Evolutionary conservation across 2,797 vertebrate genomes (phyloP).

Genomic region (Holocentrus rufus): DNA sequence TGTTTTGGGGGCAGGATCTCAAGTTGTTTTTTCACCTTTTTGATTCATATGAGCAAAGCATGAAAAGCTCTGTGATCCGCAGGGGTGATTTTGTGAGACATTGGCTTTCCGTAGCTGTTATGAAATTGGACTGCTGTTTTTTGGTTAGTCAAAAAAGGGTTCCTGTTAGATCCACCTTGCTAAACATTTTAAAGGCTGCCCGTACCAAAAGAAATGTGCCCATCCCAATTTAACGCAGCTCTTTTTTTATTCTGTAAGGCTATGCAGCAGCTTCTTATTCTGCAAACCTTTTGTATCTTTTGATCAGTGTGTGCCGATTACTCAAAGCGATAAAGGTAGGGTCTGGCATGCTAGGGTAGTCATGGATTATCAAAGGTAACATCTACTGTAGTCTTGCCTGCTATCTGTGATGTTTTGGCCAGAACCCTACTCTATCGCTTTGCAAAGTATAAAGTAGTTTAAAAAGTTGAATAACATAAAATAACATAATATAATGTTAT

Average conservation of each 20-base stretch:
- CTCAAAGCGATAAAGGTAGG: conserved; percentile 99
- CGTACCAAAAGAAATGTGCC: conserved; percentile 53
- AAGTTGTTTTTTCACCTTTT: background rate
- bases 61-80: background rate
- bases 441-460: conserved; percentile 96
- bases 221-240: conserved; percentile 62
- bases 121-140: conserved; percentile 72
- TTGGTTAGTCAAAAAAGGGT: conserved; percentile 86
- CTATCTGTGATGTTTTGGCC: conserved; percentile 89
- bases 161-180: conserved; percentile 87
- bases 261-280: conserved; percentile 76
- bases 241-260: conserved; percentile 69
- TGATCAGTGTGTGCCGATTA: conserved; percentile 99
- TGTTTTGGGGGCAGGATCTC: background rate
- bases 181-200: conserved; percentile 73
- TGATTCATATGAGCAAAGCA: too few species aligned
- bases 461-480: conserved; percentile 98
- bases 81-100: conserved; percentile 68
- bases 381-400: conserved; percentile 86
- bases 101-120: conserved; percentile 43
- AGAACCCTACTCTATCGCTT: conserved; percentile 98
- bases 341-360: conserved; percentile 93
- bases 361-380: conserved; percentile 90
- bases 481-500: conserved; percentile 99
- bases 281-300: conserved; percentile 74